These are phyloP conservation scores for Scaptomyza flava DNA, from an alignment of 2,888 invertebrate species.

Conservation along the genomic window DNA sequence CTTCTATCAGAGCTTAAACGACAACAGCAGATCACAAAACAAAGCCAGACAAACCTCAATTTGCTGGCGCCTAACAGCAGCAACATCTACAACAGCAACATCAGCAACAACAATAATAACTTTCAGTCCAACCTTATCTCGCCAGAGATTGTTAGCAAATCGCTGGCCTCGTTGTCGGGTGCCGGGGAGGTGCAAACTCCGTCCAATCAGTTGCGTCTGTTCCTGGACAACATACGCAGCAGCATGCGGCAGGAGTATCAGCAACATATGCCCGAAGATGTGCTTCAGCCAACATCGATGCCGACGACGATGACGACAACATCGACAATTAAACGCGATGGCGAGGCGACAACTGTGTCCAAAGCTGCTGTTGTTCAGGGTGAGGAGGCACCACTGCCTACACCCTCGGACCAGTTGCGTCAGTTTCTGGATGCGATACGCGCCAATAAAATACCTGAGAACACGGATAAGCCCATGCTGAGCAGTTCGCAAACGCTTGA, in stretches of 20 bases:
- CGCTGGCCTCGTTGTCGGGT: constrained; percentile 78
- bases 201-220: constrained; percentile 82
- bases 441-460: constrained; percentile 83
- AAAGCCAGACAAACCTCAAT: constrained; percentile 65
- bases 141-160: constrained; percentile 83
- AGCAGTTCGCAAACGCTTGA: constrained; percentile 80
- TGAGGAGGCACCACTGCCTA: constrained; percentile 68
- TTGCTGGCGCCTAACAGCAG: constrained; percentile 56
- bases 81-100: constrained; percentile 11
- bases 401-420: constrained; percentile 84
- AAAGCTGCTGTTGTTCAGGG: background rate
- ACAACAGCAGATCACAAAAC: constrained; percentile 82
- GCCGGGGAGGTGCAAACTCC: constrained; percentile 82
- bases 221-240: constrained; percentile 83
- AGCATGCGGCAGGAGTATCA: constrained; percentile 83
- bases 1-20: constrained; percentile 83
- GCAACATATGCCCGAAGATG: constrained; percentile 82
- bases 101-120: constrained; percentile 42
- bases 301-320: constrained; percentile 23
- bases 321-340: constrained; percentile 53
- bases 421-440: constrained; percentile 84
- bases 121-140: constrained; percentile 82
- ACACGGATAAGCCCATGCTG: constrained; percentile 77
- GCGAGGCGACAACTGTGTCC: background rate
- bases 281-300: constrained; percentile 63